Percentiles rank a stretch among this genome's conserved stretches.
Evolutionary conservation across 2,113 vertebrate genomes (phyloP).

Genomic region (Taxidea taxus): DNA sequence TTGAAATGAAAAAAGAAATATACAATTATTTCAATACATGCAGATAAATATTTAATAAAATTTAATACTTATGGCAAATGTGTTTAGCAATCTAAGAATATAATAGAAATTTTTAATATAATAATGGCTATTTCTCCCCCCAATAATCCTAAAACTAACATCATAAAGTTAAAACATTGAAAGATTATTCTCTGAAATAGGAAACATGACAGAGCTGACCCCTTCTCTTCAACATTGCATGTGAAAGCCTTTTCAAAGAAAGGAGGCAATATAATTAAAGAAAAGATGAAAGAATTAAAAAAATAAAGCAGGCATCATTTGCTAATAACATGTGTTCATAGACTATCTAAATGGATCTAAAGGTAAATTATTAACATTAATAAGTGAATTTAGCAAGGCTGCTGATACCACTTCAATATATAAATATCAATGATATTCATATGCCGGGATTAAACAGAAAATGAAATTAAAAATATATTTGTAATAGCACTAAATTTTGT

Average conservation of each 20-base stretch:
- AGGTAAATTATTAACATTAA: background rate
- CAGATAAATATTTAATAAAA: background rate
- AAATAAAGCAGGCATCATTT: background rate
- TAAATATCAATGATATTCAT: background rate
- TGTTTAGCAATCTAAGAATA: background rate
- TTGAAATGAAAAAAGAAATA: background rate
- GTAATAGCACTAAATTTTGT: background rate
- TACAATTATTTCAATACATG: background rate
- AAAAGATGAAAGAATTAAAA: background rate
- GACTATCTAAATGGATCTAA: background rate
- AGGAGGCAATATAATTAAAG: background rate
- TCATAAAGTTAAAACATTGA: background rate
- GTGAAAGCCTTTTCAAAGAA: background rate
- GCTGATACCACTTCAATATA: background rate
- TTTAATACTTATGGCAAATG: background rate
- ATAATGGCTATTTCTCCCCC: background rate
- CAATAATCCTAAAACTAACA: background rate
- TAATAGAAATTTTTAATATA: background rate
- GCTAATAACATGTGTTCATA: background rate
- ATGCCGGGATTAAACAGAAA: background rate
- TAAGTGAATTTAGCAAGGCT: background rate
- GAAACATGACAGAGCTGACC: background rate
- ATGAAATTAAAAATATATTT: background rate
- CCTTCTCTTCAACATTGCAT: background rate
- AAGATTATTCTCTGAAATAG: background rate